Conservation (phyloP, 1,140 invertebrate genomes). For the Notospermus geniculatus region DNA sequence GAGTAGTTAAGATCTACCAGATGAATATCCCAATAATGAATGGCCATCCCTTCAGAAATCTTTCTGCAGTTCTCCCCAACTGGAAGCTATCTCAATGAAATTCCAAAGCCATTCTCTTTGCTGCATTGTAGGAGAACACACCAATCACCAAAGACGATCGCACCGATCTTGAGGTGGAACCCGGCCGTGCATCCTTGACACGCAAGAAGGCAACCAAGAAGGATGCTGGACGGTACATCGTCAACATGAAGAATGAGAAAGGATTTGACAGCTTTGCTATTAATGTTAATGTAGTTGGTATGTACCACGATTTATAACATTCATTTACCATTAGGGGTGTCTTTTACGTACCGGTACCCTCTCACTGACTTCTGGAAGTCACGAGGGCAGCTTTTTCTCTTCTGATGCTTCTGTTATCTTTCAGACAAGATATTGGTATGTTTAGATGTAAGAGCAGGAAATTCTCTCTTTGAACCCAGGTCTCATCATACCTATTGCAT, state of each 20-base stretch:
- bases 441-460: too few species aligned
- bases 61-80: too few species aligned
- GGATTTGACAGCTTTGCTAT: constrained; percentile 87
- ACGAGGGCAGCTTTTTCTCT: too few species aligned
- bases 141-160: constrained; percentile 78
- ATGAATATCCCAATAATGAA: too few species aligned
- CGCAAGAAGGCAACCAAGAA: constrained; percentile 85
- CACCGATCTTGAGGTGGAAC: constrained; percentile 82
- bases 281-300: constrained; percentile 75
- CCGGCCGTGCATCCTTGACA: constrained; percentile 65
- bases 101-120: too few species aligned
- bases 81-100: too few species aligned
- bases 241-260: constrained; percentile 78
- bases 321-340: constrained; percentile 1
- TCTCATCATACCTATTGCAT: too few species aligned
- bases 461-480: too few species aligned
- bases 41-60: too few species aligned
- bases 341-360: background rate
- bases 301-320: constrained; percentile 36
- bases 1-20: constrained; percentile 10
- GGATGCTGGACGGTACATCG: constrained; percentile 89
- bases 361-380: background rate
- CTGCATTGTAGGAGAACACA: constrained; percentile 52
- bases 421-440: too few species aligned
- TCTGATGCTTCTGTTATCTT: too few species aligned